phyloP scores from a whole-genome alignment of 2,888 invertebrate species.

The Eubasilissa splendida region DNA sequence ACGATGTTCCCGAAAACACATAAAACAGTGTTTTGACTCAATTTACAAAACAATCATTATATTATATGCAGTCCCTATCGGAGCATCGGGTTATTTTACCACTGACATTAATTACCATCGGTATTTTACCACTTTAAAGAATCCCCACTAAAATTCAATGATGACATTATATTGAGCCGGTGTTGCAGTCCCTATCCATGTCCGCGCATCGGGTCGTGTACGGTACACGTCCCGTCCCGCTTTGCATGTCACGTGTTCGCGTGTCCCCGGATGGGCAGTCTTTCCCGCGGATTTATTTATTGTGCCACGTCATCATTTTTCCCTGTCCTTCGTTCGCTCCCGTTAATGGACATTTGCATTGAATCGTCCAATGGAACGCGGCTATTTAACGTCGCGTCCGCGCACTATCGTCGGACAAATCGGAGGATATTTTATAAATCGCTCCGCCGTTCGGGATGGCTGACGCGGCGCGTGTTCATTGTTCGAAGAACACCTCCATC shows the following conservation, averaged over 20 bases:
- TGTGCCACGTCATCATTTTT: conserved; percentile 46
- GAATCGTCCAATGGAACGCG: conserved; percentile 53
- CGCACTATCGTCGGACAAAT: conserved; percentile 41
- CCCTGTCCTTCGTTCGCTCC: conserved; percentile 38
- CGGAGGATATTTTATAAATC: conserved; percentile 34
- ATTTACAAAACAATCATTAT: no score
- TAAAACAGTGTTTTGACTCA: no score
- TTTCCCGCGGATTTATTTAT: conserved; percentile 46
- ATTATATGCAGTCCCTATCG: no score
- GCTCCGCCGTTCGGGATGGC: not conserved
- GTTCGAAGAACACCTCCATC: conserved; percentile 3
- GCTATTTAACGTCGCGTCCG: conserved; percentile 46
- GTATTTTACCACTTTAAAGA: no score
- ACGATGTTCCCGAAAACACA: no score
- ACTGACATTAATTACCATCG: no score
- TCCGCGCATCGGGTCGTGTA: conserved; percentile 2
- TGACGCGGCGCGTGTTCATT: conserved; percentile 27
- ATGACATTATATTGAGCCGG: not conserved
- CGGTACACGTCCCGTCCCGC: conserved; percentile 28
- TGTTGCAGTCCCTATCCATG: not conserved
- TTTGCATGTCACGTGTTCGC: conserved; percentile 39
- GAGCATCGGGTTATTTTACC: no score
- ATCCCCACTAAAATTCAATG: no score
- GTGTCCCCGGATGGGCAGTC: conserved; percentile 36
- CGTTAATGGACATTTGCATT: conserved; percentile 58